Evolutionary conservation across 2,888 invertebrate species (phyloP), one percentile per base, ranked within the genome.

Genomic region (Dynastes hyllus): DNA sequence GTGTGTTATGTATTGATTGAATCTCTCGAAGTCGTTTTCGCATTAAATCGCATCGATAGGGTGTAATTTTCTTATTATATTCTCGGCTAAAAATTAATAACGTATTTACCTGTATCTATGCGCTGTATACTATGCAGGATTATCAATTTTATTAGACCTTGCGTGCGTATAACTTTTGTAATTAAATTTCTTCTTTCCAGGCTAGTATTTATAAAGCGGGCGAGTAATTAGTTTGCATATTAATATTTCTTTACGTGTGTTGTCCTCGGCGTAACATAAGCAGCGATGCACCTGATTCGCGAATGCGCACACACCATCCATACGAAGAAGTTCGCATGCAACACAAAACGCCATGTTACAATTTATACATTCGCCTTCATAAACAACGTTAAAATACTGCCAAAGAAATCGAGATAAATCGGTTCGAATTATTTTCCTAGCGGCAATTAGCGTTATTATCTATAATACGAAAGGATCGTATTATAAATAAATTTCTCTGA

Each of bases 141-240:
- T 65, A 78, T 71, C 73, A 73, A 78, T 73, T 78, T 51, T 73
- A 78, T 78, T 73, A 73, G 71, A 78, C 73, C 61, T 66, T 51
- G 78, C 65, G 63, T 65, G 61, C 63, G 53, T 37, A 71, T 73
- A 78, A 65, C 51, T 78, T 78, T 78, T 73, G 65, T 73, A 78
- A 78, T 78, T 78, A 78, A 78, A 78, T 78, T 73, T 73, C 78
- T 78, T 78, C 61, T 78, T 78, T 78, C 71, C 32, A 71, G 61
- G 45, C 50, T 37, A 70, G 53, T 70, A 63, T 78, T 55, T 73
- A 73, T 78, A 78, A 78, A 65, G 66, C 70, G 71, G 45, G 51
- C 71, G 61, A 78, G 71, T 73, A 78, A 78, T 78, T 78, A 78
- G 73, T 78, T 78, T 78, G 70, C 78, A 78, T 78, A 78, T 65